Percentiles rank a stretch among this genome's conserved stretches.
Conservation (phyloP, 2,888 invertebrate genomes). For the Carterocephalus palaemon region DNA sequence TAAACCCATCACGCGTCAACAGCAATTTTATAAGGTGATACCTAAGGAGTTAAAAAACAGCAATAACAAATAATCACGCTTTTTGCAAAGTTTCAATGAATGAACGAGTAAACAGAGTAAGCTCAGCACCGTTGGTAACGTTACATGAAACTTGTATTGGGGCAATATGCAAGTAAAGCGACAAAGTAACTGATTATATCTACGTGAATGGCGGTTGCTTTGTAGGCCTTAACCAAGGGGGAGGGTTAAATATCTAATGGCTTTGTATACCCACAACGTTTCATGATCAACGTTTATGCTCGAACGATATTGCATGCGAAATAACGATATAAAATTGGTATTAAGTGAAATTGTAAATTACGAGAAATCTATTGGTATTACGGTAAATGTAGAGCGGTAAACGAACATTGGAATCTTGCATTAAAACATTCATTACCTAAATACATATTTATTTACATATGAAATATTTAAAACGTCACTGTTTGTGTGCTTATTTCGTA, state of each 20-base stretch:
- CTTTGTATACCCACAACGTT: conserved; percentile 38
- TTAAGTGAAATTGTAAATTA: conserved; percentile 11
- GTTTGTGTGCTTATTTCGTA: too few relatives aligned
- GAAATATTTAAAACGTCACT: too few relatives aligned
- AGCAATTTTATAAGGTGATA: conserved; percentile 15
- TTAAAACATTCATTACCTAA: background rate
- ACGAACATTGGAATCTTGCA: too few relatives aligned
- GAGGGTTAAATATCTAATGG: conserved; percentile 49
- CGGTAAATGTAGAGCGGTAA: too few relatives aligned
- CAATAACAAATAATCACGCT: background rate
- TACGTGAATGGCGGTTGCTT: conserved; percentile 49
- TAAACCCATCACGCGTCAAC: conserved; percentile 1
- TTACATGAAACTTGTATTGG: conserved; percentile 34
- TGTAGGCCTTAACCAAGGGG: conserved; percentile 40
- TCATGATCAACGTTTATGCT: conserved; percentile 33
- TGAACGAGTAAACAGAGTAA: conserved; percentile 27
- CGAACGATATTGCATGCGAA: conserved; percentile 32
- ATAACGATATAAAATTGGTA: conserved; percentile 31
- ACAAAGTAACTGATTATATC: conserved; percentile 65
- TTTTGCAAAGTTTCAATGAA: conserved; percentile 36
- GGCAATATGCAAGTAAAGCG: conserved; percentile 42
- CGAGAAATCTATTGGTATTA: too few relatives aligned
- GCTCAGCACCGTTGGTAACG: too few relatives aligned
- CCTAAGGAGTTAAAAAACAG: background rate
- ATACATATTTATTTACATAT: too few relatives aligned